Conservation (phyloP, 2,888 invertebrate genomes). For the Xestia c-nigrum region DNA sequence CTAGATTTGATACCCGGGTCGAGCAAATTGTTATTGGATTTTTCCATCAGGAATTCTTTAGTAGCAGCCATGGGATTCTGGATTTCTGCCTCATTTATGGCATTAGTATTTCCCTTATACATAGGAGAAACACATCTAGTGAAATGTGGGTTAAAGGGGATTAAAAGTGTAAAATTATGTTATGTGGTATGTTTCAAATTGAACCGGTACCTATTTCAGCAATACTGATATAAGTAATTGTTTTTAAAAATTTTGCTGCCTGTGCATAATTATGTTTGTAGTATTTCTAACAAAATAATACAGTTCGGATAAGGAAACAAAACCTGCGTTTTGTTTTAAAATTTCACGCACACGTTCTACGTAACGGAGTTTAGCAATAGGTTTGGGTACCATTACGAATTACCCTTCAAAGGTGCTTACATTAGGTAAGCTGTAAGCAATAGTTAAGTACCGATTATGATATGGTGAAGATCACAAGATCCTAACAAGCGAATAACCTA, state of each 20-base stretch:
- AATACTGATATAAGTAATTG: not conserved
- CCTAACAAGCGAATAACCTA: conserved; percentile 23
- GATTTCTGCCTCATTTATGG: not conserved
- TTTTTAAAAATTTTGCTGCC: not conserved
- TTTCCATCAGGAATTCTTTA: not conserved
- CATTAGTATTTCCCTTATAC: not conserved
- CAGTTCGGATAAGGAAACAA: conserved; percentile 1
- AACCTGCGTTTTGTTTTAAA: conserved; percentile 19
- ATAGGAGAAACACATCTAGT: not conserved
- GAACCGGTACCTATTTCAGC: not conserved
- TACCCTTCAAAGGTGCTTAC: conserved; percentile 18
- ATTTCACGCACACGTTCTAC: conserved; percentile 13
- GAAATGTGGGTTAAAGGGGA: not conserved
- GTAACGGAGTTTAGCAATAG: not conserved
- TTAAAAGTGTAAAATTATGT: not conserved
- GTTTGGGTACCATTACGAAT: conserved; percentile 22
- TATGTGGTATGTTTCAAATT: not conserved
- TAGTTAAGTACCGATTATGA: not conserved
- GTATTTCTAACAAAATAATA: not conserved
- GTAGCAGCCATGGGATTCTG: not conserved
- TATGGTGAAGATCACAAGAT: conserved; percentile 24
- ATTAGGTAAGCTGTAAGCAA: conserved; percentile 4
- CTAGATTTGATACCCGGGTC: not conserved
- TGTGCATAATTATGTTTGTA: not conserved
- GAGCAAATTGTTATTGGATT: not conserved